Base-by-base conservation (phyloP, 1,140 invertebrate genomes). In the Euwallacea fornicatus region DNA sequence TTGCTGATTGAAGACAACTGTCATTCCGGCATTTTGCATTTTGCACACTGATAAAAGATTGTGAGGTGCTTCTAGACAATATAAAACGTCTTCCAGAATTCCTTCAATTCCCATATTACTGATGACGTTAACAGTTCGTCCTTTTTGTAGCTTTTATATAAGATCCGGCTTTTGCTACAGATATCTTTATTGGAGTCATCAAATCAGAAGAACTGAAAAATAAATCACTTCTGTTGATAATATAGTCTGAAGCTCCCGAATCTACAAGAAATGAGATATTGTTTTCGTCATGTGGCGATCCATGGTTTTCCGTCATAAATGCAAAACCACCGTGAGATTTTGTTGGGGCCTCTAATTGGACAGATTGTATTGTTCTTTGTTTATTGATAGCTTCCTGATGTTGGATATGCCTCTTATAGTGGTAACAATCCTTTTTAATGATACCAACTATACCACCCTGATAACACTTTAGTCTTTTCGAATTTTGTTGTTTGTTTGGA, bases 81-180 rank as follows among this genome's bases (percentile, higher is more conserved):
- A 60, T 8, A 67, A 43, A 15, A 58, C 53, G 41, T 67, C 42
- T 58, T 67, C 53, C 50, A 67, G 16, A 9, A 15, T 61, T 10
- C 58, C 58, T n/a, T 33, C 10, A 41, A 61, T 9, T 42, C 58
- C 58, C 11, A 61, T 9, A 42, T 61, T 61, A 10, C 8, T 61
- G 10, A 42, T 43, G 11, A 61, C 41, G 16, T 61, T 61, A n/a
- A 61, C 8, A 13, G 2, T 13, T 43, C 58, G 3, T 11, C n/a
- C 41, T 10, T 61, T 61, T 61, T 15, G 41, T 41, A 41, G 41
- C 58, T 8, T 8, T 41, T 11, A 61, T 43, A 42, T 7, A 9
- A 8, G 16, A 8, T 11, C 15, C 41, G 8, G 10, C 7, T 41
- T 61, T 61, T 42, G 58, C 58, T 11, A 61, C 41, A 0, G 58